Base-by-base conservation (phyloP, 2,888 invertebrate species). In the Prosapia bicincta region DNA sequence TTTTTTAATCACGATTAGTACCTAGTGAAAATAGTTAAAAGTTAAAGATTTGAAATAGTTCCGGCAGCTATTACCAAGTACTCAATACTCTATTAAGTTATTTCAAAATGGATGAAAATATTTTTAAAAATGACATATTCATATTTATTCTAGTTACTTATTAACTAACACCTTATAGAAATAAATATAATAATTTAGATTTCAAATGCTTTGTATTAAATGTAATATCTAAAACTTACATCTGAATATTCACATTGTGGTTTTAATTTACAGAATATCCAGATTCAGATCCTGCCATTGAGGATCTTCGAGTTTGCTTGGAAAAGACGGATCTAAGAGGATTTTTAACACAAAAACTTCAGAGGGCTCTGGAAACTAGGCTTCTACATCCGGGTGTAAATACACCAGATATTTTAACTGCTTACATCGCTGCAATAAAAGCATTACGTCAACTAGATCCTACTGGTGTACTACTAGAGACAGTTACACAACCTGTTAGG, bases 371-470 rank as follows among this genome's bases (percentile, higher is more conserved):
- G 79, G 95, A 96, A 86, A 93, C 92, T 2, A 88, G 97, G 80
- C 86, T 98, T 9, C 85, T 98, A 30, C 98, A 98, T 86, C 97
- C 94, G 30, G 98, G 97, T 69, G 98, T 98, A 0, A 96, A 96
- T 83, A 99, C 99, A 3, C 91, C 94, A 74, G 98, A 99, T 83
- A 97, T 99, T 81, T 87, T 99, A 74, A 97, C 97, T 9, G 98
- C 98, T 0, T 99, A 99, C 85, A 94, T 99, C 25, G 94, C 97
- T 25, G 95, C 98, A 15, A 98, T 99, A 38, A 92, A 96, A 84
- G 95, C 98, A 0, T 88, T 99, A 79, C 89, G 96, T 78, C 93
- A 97, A 81, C 87, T 99, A 70, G 99, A 99, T 85, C 94, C 94
- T 3, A 94, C 94, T 65, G 98, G 98, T 32, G 94, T 99, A 9